Percentiles rank a stretch among this genome's conserved stretches.
phyloP scores from a whole-genome alignment of 1,140 invertebrate species.

The Solen grandis region DNA sequence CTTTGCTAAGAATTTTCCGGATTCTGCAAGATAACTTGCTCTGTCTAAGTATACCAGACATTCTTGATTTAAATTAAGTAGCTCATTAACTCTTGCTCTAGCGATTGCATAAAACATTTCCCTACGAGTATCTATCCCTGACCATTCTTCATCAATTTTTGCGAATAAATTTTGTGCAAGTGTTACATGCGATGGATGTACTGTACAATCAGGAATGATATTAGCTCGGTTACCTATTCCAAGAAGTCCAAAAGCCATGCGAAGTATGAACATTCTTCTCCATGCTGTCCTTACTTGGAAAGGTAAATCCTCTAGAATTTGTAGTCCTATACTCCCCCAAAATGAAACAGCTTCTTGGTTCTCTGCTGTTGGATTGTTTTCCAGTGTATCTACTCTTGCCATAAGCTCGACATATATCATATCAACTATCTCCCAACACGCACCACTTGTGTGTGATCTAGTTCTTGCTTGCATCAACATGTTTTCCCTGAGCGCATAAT shows the following conservation, averaged over 20 bases:
- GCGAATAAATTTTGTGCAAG: slow-evolving; percentile 42
- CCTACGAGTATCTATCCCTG: slow-evolving; percentile 57
- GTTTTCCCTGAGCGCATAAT: slow-evolving; percentile 27
- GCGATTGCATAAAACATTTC: too few species aligned
- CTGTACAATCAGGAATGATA: slow-evolving; percentile 35
- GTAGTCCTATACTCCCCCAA: slow-evolving; percentile 49
- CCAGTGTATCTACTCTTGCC: slow-evolving; percentile 57
- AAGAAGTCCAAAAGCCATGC: slow-evolving; percentile 60
- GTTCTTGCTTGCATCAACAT: slow-evolving; percentile 51
- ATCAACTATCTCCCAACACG: slow-evolving; percentile 58
- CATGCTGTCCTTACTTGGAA: slow-evolving; percentile 44
- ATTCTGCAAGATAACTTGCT: not conserved
- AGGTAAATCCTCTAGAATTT: slow-evolving; percentile 24
- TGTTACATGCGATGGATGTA: slow-evolving; percentile 2
- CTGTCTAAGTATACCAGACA: slow-evolving; percentile 11
- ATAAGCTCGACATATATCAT: slow-evolving; percentile 63
- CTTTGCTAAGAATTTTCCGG: slow-evolving; percentile 15
- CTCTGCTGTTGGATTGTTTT: slow-evolving; percentile 29
- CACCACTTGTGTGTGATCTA: slow-evolving; percentile 25
- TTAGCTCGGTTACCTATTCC: slow-evolving; percentile 60
- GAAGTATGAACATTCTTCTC: too few species aligned
- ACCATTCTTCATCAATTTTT: slow-evolving; percentile 29
- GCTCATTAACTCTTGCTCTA: slow-evolving; percentile 40
- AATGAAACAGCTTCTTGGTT: slow-evolving; percentile 36
- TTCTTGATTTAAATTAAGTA: not conserved